Evolutionary conservation across 1,140 invertebrate genomes (phyloP).

Genomic region (Neodiprion lecontei): DNA sequence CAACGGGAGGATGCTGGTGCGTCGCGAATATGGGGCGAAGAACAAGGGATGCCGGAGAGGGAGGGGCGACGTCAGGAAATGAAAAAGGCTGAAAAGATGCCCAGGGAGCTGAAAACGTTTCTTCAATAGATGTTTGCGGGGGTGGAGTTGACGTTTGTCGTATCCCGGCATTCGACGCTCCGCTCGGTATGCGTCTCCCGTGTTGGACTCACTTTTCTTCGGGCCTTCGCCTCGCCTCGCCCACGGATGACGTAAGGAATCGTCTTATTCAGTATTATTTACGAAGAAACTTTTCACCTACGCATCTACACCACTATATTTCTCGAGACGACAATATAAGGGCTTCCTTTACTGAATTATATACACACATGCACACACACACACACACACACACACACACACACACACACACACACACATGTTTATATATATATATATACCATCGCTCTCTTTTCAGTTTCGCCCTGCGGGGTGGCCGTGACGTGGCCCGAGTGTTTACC

Average conservation of each 20-base stretch:
- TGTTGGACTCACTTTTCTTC: slow-evolving; percentile 49
- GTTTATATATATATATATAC: not conserved
- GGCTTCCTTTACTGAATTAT: slow-evolving; percentile 27
- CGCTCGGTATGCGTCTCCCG: slow-evolving; percentile 50
- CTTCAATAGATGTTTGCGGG: not conserved
- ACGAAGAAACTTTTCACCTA: slow-evolving; percentile 44
- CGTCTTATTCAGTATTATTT: slow-evolving; percentile 47
- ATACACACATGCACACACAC: too few relatives aligned
- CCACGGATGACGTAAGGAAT: slow-evolving; percentile 51
- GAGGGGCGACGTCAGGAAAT: too few relatives aligned
- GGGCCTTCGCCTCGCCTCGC: slow-evolving; percentile 21
- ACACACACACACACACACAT: not conserved
- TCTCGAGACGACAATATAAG: slow-evolving; percentile 45
- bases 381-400: not conserved
- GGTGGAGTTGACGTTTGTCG: not conserved
- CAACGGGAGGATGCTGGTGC: too few relatives aligned
- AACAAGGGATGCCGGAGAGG: too few relatives aligned
- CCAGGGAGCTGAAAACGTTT: not conserved
- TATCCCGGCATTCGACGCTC: slow-evolving; percentile 31
- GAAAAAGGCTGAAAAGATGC: not conserved
- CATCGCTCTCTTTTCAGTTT: not conserved
- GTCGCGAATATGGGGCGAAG: too few relatives aligned
- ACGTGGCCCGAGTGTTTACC: slow-evolving; percentile 28
- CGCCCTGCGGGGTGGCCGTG: slow-evolving; percentile 13
- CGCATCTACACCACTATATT: not conserved